phyloP scores from a whole-genome alignment of 2,797 vertebrate genomes.

The Caiman crocodilus region DNA sequence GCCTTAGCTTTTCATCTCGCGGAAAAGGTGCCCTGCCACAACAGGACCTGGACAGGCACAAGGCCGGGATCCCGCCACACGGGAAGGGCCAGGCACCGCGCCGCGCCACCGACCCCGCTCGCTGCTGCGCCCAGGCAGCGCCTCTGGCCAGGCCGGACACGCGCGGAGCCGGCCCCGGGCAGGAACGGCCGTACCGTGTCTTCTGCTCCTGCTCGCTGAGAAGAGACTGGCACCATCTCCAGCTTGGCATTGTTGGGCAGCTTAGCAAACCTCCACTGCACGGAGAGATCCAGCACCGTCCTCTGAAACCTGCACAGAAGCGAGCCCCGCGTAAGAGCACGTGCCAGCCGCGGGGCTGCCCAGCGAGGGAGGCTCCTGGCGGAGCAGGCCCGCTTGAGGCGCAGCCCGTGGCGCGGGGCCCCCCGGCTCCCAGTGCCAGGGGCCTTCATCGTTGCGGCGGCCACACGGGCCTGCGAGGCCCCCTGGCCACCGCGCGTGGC shows the following conservation, averaged over 20 bases:
- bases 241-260: conserved; percentile 98
- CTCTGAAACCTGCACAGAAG: conserved; percentile 92
- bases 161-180: rapidly evolving
- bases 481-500: too few species aligned
- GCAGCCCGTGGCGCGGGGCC: not conserved
- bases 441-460: too few species aligned
- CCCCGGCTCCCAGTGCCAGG: too few species aligned
- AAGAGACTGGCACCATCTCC: conserved; percentile 91
- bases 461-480: too few species aligned
- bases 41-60: not conserved
- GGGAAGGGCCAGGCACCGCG: not conserved
- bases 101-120: not conserved
- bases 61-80: not conserved
- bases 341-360: too few species aligned
- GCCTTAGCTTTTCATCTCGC: not conserved
- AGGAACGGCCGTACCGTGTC: conserved; percentile 80
- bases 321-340: too few species aligned
- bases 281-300: conserved; percentile 90
- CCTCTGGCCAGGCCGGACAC: rapidly evolving
- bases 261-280: conserved; percentile 95
- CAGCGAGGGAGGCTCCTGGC: too few species aligned
- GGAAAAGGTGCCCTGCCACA: not conserved
- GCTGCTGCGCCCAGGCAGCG: not conserved
- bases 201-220: conserved; percentile 79
- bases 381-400: not conserved